Percentiles rank a stretch among this genome's conserved stretches.
phyloP scores from a whole-genome alignment of 2,113 vertebrate genomes.

The Onychorhynchus coronatus region DNA sequence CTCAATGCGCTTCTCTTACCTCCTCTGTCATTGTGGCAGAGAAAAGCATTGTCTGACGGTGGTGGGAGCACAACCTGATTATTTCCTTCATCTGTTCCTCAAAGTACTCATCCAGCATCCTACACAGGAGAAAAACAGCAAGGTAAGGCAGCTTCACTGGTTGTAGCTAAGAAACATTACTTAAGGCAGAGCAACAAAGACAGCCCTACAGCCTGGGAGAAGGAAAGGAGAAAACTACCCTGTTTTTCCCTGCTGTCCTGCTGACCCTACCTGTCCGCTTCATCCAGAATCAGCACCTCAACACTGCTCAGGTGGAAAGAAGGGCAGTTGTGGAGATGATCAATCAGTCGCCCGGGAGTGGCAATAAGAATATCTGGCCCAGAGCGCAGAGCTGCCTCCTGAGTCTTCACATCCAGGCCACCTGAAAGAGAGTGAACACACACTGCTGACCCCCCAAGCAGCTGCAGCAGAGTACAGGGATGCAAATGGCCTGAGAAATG shows the following conservation, averaged over 20 bases:
- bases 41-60: constrained; percentile 96
- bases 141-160: not conserved
- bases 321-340: constrained; percentile 97
- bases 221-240: not conserved
- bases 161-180: not conserved
- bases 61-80: constrained; percentile 89
- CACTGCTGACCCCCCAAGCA: not conserved
- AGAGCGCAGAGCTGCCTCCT: constrained; percentile 87
- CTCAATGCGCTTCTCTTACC: constrained; percentile 64
- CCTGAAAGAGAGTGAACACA: constrained; percentile 67
- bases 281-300: constrained; percentile 95
- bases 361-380: constrained; percentile 94
- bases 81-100: constrained; percentile 99
- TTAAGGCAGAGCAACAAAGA: not conserved
- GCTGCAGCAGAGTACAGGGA: not conserved
- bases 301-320: constrained; percentile 91
- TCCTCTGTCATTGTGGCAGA: constrained; percentile 98
- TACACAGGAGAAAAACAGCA: constrained; percentile 15
- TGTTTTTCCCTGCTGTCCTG: not conserved
- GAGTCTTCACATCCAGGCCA: constrained; percentile 92
- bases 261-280: constrained; percentile 86
- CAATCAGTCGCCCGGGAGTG: constrained; percentile 92
- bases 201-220: not conserved
- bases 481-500: not conserved
- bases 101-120: constrained; percentile 98